These are phyloP conservation scores for Orthosia cruda DNA, from an alignment of 2,888 invertebrate genomes.

Conservation along the genomic window DNA sequence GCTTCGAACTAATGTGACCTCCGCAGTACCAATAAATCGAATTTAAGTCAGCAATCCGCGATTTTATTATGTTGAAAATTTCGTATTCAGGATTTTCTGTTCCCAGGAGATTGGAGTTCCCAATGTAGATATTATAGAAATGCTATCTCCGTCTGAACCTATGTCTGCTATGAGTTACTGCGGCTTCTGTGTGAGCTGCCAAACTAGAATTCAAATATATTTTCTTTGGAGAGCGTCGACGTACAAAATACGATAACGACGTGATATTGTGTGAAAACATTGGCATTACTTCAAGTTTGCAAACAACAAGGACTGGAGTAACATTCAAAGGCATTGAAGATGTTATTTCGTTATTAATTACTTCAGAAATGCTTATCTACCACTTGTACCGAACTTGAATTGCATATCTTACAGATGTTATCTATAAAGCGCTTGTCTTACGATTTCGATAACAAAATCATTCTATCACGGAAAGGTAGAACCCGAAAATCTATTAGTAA, in stretches of 20 bases:
- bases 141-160: slow-evolving; percentile 26
- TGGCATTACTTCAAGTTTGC: slow-evolving; percentile 12
- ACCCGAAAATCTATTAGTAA: neutral
- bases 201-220: slow-evolving; percentile 41
- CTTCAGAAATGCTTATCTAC: neutral
- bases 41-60: slow-evolving; percentile 38
- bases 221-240: neutral
- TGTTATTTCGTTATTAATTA: neutral
- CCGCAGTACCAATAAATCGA: slow-evolving; percentile 47
- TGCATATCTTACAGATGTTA: neutral
- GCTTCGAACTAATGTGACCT: slow-evolving; percentile 34
- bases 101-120: slow-evolving; percentile 27
- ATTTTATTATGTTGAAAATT: slow-evolving; percentile 43
- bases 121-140: slow-evolving; percentile 28
- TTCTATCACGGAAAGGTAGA: neutral
- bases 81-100: slow-evolving; percentile 13
- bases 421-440: neutral
- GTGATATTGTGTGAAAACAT: slow-evolving; percentile 11
- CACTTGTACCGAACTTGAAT: neutral
- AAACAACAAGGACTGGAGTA: slow-evolving; percentile 1
- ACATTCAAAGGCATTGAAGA: neutral
- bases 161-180: slow-evolving; percentile 13
- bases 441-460: neutral
- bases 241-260: neutral
- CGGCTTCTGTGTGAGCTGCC: slow-evolving; percentile 8